Evolutionary conservation across 1,140 invertebrate species (phyloP), one percentile per base, ranked within the genome.

Genomic region (Venustaconcha ellipsiformis): DNA sequence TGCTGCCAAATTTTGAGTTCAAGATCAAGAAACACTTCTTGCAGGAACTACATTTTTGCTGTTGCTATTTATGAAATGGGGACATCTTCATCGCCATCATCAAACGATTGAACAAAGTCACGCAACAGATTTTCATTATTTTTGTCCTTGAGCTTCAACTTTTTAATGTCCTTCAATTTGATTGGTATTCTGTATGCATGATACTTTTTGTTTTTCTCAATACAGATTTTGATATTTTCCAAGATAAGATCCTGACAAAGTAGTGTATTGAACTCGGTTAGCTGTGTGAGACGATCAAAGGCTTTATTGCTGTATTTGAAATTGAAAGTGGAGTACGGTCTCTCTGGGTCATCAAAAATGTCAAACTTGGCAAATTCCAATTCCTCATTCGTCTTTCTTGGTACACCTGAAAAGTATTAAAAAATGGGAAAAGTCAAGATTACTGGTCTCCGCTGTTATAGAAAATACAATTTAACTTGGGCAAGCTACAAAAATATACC

Each of bases 261-360:
- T 2, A 86, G 66, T 0, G 89, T 89, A 79, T 91, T 91, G 82
- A 89, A 91, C 77, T 91, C 90, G 62, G 87, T 89, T 14, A 91
- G 80, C 66, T 90, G 72, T 12, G 84, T 79, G 12, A 91, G 72
- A 20, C 90, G 82, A 48, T 91, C 87, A 80, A 90, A 91, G 60
- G 89, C 85, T 26, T 82, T 72, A 57, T 86, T 74, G 12, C 84
- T 86, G 75, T 91, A 91, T 23, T 84, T 85, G 67, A 91, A 91
- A 71, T 91, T 91, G 74, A 87, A 90, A 48, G 89, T 90, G 1
- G 89, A 89, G 80, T 89, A 91, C 13, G 88, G 82, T 69, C 84
- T 81, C 17, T 87, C 80, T 11, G 85, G 86, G 79, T 91, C 89
- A 72, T 90, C 82, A 80, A 91, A 91, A 23, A 91, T 86, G 20